These are phyloP conservation scores for Enteromius treurensis DNA, from an alignment of 2,797 vertebrate species.

Conservation along the genomic window DNA sequence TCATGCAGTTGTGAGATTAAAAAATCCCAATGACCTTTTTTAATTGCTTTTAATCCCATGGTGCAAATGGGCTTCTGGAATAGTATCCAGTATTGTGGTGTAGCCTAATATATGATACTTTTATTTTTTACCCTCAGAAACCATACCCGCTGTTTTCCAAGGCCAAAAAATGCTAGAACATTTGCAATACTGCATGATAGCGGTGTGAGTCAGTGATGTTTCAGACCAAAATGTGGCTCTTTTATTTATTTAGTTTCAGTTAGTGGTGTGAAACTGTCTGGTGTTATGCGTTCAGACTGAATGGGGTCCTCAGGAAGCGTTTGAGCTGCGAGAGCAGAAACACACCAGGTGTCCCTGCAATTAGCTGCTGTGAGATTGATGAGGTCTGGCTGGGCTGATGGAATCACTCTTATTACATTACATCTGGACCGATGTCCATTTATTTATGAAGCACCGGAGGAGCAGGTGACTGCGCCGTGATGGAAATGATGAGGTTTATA, in stretches of 20 bases:
- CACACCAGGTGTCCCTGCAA: constrained; percentile 60
- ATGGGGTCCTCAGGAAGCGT: constrained; percentile 2
- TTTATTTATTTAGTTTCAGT: constrained; percentile 14
- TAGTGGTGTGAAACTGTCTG: not conserved
- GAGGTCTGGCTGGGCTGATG: constrained; percentile 50
- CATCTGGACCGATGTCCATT: constrained; percentile 64
- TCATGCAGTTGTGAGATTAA: not conserved
- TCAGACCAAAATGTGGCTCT: not conserved
- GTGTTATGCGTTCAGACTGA: constrained; percentile 6
- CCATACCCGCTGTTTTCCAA: not conserved
- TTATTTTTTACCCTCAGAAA: not conserved
- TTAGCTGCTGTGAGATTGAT: constrained; percentile 61
- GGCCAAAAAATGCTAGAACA: not conserved
- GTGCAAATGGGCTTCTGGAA: not conserved
- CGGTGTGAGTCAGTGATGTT: not conserved
- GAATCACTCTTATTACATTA: constrained; percentile 48
- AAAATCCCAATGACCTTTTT: not conserved
- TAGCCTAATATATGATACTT: not conserved
- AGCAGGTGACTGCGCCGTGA: constrained; percentile 71
- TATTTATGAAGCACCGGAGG: constrained; percentile 72
- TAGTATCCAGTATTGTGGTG: not conserved
- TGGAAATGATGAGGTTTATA: constrained; percentile 72
- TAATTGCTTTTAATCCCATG: not conserved
- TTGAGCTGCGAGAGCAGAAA: constrained; percentile 24
- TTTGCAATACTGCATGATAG: not conserved